Evolutionary conservation across 2,113 vertebrate genomes (phyloP).

Genomic region (Synodontis membranacea): DNA sequence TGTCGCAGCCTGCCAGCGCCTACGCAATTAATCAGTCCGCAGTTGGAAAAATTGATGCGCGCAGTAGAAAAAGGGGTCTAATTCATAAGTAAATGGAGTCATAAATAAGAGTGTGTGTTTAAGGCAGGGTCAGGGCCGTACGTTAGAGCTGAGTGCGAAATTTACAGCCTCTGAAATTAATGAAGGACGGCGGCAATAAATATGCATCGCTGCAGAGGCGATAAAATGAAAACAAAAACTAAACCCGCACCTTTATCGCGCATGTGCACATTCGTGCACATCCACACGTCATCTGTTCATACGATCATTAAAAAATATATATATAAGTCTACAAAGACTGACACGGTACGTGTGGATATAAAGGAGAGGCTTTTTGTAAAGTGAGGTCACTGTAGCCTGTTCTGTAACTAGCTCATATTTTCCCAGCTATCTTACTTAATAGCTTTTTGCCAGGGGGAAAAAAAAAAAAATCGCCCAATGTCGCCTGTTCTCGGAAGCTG

Average conservation of each 20-base stretch:
- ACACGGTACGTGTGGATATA: not conserved
- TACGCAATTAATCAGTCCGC: slow-evolving; percentile 66
- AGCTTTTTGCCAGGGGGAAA: no score
- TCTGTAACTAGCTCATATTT: not conserved
- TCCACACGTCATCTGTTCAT: not conserved
- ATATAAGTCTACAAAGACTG: not conserved
- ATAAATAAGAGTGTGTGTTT: slow-evolving; percentile 71
- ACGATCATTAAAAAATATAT: no score
- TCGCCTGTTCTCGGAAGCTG: no score
- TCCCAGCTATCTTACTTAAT: not conserved
- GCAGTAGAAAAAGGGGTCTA: slow-evolving; percentile 71
- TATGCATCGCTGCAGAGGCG: slow-evolving; percentile 60
- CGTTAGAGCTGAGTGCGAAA: slow-evolving; percentile 49
- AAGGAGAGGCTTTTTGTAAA: not conserved
- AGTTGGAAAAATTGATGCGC: slow-evolving; percentile 68
- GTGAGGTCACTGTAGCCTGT: not conserved
- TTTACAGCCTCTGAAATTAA: slow-evolving; percentile 58
- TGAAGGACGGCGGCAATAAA: slow-evolving; percentile 59
- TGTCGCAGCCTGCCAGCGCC: slow-evolving; percentile 27
- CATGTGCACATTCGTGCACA: not conserved
- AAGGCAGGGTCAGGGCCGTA: slow-evolving; percentile 53
- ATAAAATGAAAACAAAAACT: slow-evolving; percentile 43
- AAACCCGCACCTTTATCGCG: not conserved
- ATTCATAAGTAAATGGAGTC: slow-evolving; percentile 74
- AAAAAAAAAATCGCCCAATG: no score